Conservation (phyloP, 1,140 invertebrate genomes). For the Drosophila nigromelanica region DNA sequence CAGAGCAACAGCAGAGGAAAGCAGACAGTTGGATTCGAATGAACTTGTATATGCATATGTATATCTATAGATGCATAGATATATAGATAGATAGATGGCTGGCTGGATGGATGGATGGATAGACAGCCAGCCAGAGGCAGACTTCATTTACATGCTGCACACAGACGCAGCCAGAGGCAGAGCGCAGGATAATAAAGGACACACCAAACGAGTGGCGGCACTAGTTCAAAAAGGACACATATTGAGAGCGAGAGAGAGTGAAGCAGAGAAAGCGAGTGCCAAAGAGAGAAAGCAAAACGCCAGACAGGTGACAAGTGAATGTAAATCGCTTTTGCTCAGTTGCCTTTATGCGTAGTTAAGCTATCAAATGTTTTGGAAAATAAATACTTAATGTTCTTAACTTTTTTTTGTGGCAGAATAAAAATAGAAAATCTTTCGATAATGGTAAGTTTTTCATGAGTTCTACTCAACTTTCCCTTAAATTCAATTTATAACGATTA, state of each 20-base stretch:
- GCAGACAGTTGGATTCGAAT: constrained; percentile 29
- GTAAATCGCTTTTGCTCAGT: constrained; percentile 19
- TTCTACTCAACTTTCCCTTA: too few species aligned
- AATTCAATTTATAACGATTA: too few species aligned
- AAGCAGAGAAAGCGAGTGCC: background rate
- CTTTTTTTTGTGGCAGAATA: constrained; percentile 9
- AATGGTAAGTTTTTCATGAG: too few species aligned
- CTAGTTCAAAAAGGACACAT: constrained; percentile 1
- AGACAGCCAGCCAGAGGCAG: constrained; percentile 23
- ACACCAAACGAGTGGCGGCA: background rate
- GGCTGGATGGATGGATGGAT: constrained; percentile 13
- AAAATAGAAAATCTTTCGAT: background rate
- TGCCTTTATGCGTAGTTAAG: background rate
- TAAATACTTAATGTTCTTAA: background rate
- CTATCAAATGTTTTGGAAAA: background rate
- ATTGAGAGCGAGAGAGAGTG: background rate
- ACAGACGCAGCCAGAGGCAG: background rate
- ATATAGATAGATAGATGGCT: constrained; percentile 6
- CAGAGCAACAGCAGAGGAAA: constrained; percentile 16
- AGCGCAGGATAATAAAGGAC: background rate
- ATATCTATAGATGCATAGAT: constrained; percentile 31
- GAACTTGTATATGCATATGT: constrained; percentile 10
- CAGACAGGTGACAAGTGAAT: constrained; percentile 10
- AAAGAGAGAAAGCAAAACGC: background rate
- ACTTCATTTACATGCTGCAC: constrained; percentile 58